A percentile compares a stretch with the other conserved stretches of the same genome.
Evolutionary conservation across 2,113 vertebrate species (phyloP).

Genomic region (Aphelocoma coerulescens): DNA sequence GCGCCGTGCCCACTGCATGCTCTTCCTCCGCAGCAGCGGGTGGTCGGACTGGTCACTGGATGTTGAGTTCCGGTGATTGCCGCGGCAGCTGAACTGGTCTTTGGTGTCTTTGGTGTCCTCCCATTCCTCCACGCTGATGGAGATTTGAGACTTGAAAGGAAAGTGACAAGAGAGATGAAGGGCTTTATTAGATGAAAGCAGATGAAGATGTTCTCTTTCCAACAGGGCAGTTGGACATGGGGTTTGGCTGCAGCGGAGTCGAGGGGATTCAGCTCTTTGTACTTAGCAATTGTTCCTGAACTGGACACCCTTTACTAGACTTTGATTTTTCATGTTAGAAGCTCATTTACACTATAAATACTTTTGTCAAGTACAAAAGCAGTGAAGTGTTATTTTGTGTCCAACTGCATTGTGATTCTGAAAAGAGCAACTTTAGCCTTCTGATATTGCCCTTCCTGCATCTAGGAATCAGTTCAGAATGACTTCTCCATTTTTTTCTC

Average conservation of each 20-base stretch:
- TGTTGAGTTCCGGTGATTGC: constrained; percentile 76
- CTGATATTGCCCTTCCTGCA: background rate
- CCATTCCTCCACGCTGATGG: constrained; percentile 86
- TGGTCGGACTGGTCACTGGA: constrained; percentile 83
- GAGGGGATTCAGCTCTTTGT: background rate
- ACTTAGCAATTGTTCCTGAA: background rate
- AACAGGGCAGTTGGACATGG: background rate
- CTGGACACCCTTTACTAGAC: background rate
- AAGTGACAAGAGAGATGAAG: background rate
- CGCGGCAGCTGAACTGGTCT: constrained; percentile 73
- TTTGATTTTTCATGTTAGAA: background rate
- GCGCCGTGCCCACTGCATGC: constrained; percentile 91
- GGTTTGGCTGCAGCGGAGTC: background rate
- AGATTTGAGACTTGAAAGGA: constrained; percentile 83
- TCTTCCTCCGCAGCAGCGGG: constrained; percentile 85
- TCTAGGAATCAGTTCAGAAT: background rate
- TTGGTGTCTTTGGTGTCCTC: constrained; percentile 85
- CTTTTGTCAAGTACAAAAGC: background rate
- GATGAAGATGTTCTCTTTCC: background rate
- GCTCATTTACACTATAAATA: background rate
- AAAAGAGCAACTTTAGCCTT: background rate
- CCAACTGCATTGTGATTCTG: background rate
- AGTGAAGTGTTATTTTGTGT: background rate
- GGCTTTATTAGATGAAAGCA: background rate
- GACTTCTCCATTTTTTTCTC: background rate